Percentiles rank a stretch among this genome's conserved stretches.
These are phyloP conservation scores for Calonectris borealis DNA, from an alignment of 2,113 vertebrate species.

Conservation along the genomic window DNA sequence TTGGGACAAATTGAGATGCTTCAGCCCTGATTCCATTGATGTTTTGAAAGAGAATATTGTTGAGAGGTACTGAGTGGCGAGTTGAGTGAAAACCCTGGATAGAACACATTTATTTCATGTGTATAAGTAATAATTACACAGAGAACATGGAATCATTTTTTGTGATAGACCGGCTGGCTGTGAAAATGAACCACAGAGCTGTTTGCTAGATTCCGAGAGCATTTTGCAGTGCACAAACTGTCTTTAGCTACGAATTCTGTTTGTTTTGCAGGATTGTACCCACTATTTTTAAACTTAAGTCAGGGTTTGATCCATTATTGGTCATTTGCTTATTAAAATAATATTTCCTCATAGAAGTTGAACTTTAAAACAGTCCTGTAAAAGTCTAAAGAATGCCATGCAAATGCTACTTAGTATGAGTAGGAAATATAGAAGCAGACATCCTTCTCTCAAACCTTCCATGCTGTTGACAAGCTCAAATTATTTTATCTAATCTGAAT, in stretches of 20 bases:
- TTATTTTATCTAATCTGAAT: background rate
- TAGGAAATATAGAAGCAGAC: background rate
- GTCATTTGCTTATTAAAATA: background rate
- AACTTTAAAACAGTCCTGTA: background rate
- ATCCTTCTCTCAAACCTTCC: background rate
- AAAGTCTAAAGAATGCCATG: background rate
- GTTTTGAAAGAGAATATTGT: background rate
- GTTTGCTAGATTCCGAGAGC: background rate
- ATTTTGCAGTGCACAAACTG: background rate
- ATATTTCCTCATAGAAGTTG: fast-evolving
- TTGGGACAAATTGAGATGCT: background rate
- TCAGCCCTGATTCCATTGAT: background rate
- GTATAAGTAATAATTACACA: background rate
- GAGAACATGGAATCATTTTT: background rate
- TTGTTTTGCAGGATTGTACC: background rate
- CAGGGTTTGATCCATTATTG: background rate
- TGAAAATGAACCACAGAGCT: background rate
- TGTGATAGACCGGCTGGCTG: background rate
- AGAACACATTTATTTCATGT: background rate
- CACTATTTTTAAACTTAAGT: background rate
- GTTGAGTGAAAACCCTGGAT: background rate
- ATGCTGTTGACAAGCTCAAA: background rate
- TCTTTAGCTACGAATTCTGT: background rate
- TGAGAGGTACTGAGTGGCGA: background rate
- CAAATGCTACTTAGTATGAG: background rate